Conservation (phyloP, 2,888 invertebrate genomes). For the Asteroscopus sphinx region DNA sequence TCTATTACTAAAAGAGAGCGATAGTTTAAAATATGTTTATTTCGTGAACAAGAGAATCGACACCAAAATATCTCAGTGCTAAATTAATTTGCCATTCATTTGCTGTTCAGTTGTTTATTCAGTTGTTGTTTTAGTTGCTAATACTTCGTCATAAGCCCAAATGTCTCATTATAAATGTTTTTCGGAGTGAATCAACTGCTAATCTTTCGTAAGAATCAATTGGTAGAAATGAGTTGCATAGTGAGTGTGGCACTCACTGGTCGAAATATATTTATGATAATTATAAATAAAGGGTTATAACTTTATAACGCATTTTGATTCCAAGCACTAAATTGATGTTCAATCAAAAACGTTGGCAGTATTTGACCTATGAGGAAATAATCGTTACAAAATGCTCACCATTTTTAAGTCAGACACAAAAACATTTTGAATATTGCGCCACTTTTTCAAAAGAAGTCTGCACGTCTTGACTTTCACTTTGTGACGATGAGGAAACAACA, state of each 20-base stretch:
- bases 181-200: conserved; percentile 23
- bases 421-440: conserved; percentile 41
- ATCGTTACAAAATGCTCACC: background rate
- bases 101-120: too few relatives aligned
- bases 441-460: conserved; percentile 35
- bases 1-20: too few relatives aligned
- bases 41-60: too few relatives aligned
- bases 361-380: too few relatives aligned
- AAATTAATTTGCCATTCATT: conserved; percentile 2
- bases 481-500: conserved; percentile 36
- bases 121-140: too few relatives aligned
- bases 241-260: background rate
- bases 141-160: background rate
- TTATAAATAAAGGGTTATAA: too few relatives aligned
- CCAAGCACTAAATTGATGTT: too few relatives aligned
- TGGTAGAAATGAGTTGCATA: conserved; percentile 17
- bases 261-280: background rate
- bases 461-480: conserved; percentile 45
- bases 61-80: too few relatives aligned
- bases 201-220: conserved; percentile 19
- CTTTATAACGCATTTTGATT: too few relatives aligned
- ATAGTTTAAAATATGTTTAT: too few relatives aligned
- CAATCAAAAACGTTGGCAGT: too few relatives aligned
- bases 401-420: conserved; percentile 10
- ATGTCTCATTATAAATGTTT: conserved; percentile 5